A percentile compares a stretch with the other conserved stretches of the same genome.
Evolutionary conservation across 1,140 invertebrate species (phyloP).

Genomic region (Eurosta solidaginis): DNA sequence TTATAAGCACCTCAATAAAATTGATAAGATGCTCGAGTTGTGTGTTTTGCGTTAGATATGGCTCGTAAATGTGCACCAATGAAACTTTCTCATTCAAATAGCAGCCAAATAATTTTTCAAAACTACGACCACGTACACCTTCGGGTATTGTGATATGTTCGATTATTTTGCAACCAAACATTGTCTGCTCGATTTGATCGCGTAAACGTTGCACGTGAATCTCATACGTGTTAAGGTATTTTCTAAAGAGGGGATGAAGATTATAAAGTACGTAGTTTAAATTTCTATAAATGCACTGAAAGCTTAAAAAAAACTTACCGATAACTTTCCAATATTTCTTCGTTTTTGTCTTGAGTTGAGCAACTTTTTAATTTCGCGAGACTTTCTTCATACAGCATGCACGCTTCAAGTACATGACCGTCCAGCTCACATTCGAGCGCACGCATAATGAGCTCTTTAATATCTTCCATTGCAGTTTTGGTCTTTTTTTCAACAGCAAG

Average conservation of each 20-base stretch:
- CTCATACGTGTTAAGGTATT: constrained; percentile 47
- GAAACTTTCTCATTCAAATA: constrained; percentile 47
- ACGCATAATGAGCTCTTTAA: constrained; percentile 38
- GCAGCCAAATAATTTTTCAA: constrained; percentile 47
- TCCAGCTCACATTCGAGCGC: constrained; percentile 48
- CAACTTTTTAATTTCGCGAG: constrained; percentile 44
- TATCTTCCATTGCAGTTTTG: not conserved
- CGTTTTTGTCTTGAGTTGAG: constrained; percentile 38
- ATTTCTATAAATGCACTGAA: not conserved
- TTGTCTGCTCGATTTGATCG: constrained; percentile 47
- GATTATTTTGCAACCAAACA: constrained; percentile 44
- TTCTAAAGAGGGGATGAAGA: constrained; percentile 35
- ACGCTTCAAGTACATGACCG: constrained; percentile 51
- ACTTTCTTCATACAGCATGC: constrained; percentile 49
- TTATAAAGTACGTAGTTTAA: no score
- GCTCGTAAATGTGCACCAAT: constrained; percentile 50
- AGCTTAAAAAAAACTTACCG: not conserved
- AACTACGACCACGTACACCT: constrained; percentile 45
- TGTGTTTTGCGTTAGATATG: constrained; percentile 41
- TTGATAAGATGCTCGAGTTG: constrained; percentile 47
- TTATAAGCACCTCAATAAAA: constrained; percentile 48
- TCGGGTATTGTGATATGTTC: constrained; percentile 45
- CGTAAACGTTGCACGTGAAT: constrained; percentile 41
- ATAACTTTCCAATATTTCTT: constrained; percentile 22
- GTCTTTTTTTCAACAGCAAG: not conserved